Conservation (phyloP, 1,140 invertebrate genomes). For the Ips nitidus region DNA sequence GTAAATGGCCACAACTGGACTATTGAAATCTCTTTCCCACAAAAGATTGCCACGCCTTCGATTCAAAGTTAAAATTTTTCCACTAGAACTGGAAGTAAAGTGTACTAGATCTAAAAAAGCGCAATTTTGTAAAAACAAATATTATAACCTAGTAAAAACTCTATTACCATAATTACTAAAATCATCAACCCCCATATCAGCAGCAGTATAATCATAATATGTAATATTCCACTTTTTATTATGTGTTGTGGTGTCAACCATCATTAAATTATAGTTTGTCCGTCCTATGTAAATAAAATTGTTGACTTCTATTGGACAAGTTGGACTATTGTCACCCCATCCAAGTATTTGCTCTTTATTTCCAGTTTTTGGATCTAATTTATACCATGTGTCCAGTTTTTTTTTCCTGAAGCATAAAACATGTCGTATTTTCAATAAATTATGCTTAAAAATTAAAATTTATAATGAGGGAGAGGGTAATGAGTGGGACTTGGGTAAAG, state of each 20-base stretch:
- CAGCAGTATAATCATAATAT: constrained; percentile 84
- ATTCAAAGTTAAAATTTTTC: constrained; percentile 78
- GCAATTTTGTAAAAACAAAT: too few relatives aligned
- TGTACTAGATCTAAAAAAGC: constrained; percentile 78
- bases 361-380: constrained; percentile 88
- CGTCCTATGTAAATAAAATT: constrained; percentile 75
- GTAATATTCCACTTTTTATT: constrained; percentile 93
- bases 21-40: constrained; percentile 85
- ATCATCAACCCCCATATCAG: constrained; percentile 71
- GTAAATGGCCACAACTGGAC: constrained; percentile 91
- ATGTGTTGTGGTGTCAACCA: constrained; percentile 84
- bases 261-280: constrained; percentile 92
- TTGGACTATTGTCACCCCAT: constrained; percentile 50
- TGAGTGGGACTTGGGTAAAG: too few relatives aligned
- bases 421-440: constrained; percentile 2
- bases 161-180: constrained; percentile 78
- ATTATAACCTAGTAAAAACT: background rate
- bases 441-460: background rate
- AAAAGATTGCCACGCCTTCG: constrained; percentile 71
- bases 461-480: too few relatives aligned
- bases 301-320: constrained; percentile 63
- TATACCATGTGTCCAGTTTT: constrained; percentile 96
- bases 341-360: constrained; percentile 79
- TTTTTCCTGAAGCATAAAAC: constrained; percentile 60
- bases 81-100: constrained; percentile 87